Evolutionary conservation across 2,888 invertebrate species (phyloP), one percentile per base, ranked within the genome.

Genomic region (Chrysodeixis includens): DNA sequence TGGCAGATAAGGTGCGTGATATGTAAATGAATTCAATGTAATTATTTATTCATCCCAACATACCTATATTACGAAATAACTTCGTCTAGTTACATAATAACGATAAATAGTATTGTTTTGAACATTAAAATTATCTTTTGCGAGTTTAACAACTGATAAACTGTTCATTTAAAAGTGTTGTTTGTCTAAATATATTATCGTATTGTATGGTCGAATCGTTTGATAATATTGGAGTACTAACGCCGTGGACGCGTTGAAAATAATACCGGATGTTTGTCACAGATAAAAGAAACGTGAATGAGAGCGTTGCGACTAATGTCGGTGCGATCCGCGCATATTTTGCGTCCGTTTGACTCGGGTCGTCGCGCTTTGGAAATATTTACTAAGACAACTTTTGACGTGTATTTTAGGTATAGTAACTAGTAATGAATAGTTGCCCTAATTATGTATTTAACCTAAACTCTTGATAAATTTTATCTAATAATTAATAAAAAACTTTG

Each of bases 211-310:
- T 81, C 76, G 79, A 86, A 86, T 86, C 84, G 86, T 86, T 85
- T 86, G 86, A 89, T 89, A 88, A 85, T 81, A 83, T 81, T 83
- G 72, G 82, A 84, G 84, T 85, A 87, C 78, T 82, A 82, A 83
- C 82, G 74, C 76, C 78, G 83, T 82, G 84, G 83, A 84, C 79
- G 83, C 82, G 82, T 86, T 88, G 83, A 86, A 89, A 88, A 88
- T 88, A 88, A 89, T 90, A 87, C 92, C 93, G 93, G 92, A 92
- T 93, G 92, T 91, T 90, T 89, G 88, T 86, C 86, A 85, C 86
- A 90, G 92, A 93, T 93, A 93, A 92, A 91, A 88, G 86, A 86
- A 87, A 86, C 87, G 80, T 90, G 87, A 90, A 88, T 87, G 88
- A 86, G 86, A 84, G 75, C 86, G 83, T 78, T 81, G 76, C 79